Base-by-base conservation (phyloP, 2,113 vertebrate genomes). In the Lepisosteus osseus region DNA sequence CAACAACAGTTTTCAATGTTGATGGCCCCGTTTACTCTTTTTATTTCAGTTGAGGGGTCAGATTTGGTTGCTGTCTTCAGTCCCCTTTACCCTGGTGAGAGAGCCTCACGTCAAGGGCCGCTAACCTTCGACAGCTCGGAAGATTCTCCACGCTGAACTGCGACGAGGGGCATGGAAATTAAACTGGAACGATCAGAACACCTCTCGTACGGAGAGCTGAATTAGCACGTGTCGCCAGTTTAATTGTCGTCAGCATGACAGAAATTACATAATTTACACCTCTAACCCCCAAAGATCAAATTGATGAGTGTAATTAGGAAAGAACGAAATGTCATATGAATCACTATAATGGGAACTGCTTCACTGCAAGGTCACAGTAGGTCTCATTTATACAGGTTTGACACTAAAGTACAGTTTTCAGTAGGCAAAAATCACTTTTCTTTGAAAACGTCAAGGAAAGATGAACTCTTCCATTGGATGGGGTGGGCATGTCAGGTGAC, bases 171-270 rank as follows among this genome's bases (percentile, higher is more conserved):
- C 85, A 76, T 78, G 79, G 74, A 84, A 83, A 86, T 88, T 85
- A 87, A 87, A 86, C 72, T 54, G 40, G 65, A 75, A 70, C 78
- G 80, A 83, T 86, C 80, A 86, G 80, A 83, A 83, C 79, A 83
- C 81, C 78, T 82, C 29, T 75, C 78, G 77, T 70, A 73, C 74
- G 67, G 73, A 43, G 75, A 76, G 72, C 78, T 84, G 86, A 88
- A 90, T 89, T 85, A 87, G 82, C 47, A 51, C 80, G 75, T 78
- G 78, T 84, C 80, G 82, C 78, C 70, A 80, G 85, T 86, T 85
- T 83, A 88, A 91, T 90, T 86, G 86, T 90, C 74, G 71, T 84
- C 81, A 81, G 57, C 63, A 70, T 79, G 77, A 81, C 79, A 67
- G 74, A 80, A 82, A 84, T 88, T 1, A 82, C 79, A 84, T 85